These are phyloP conservation scores for Pontoporia blainvillei DNA, from an alignment of 2,113 vertebrate species.

Conservation along the genomic window DNA sequence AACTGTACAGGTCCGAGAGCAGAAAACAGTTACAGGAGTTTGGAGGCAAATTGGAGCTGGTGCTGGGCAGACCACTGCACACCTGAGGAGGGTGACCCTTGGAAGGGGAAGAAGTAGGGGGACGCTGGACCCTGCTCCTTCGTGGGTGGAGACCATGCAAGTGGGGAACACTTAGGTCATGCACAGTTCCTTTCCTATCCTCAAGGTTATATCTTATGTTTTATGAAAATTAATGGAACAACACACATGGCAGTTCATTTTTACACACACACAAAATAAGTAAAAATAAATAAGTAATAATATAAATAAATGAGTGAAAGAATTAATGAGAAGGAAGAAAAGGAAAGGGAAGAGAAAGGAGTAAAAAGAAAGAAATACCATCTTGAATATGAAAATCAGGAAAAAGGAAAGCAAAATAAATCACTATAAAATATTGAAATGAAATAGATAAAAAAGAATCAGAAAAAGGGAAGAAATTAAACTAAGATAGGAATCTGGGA, in stretches of 20 bases:
- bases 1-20: background rate
- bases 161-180: background rate
- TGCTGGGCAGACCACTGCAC: too few relatives aligned
- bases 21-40: background rate
- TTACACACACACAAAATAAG: background rate
- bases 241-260: background rate
- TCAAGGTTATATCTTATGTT: background rate
- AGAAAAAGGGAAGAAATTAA: background rate
- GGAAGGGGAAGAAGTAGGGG: background rate
- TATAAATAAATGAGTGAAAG: background rate
- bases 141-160: background rate
- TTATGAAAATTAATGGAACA: background rate
- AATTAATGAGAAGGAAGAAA: background rate
- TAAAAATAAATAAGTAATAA: background rate
- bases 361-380: background rate
- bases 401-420: background rate
- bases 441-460: background rate
- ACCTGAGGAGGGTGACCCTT: background rate
- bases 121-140: rapidly evolving
- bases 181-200: background rate
- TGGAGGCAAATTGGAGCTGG: background rate
- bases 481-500: background rate
- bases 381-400: background rate
- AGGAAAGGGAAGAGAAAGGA: background rate
- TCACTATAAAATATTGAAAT: background rate